phyloP scores from a whole-genome alignment of 2,113 vertebrate genomes.

The Caranx melampygus region DNA sequence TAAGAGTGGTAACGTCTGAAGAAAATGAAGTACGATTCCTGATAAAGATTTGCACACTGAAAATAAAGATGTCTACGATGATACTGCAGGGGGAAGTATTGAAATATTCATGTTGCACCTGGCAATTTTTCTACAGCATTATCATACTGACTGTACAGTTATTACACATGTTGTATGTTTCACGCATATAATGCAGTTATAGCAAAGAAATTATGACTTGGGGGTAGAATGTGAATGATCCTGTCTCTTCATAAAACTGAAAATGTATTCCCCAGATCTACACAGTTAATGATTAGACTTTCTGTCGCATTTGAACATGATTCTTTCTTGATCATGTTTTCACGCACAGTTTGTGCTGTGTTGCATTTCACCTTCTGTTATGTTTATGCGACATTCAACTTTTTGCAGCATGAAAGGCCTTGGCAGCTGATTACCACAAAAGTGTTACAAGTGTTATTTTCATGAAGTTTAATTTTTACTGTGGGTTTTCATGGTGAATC shows the following conservation, averaged over 20 bases:
- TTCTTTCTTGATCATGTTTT: neutral
- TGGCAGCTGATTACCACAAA: neutral
- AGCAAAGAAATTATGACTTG: neutral
- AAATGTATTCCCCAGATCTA: neutral
- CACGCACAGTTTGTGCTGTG: no score
- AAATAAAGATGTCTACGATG: neutral
- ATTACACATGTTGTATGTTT: neutral
- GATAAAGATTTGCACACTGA: neutral
- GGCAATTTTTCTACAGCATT: neutral
- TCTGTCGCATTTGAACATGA: neutral
- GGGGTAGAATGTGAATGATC: neutral
- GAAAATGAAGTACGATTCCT: constrained; percentile 3
- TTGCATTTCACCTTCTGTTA: neutral
- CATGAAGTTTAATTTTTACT: neutral
- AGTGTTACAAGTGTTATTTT: neutral
- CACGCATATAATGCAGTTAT: neutral
- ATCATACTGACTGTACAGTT: neutral
- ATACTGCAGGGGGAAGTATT: neutral
- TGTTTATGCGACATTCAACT: constrained; percentile 8
- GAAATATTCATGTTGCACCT: neutral
- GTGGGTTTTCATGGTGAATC: constrained; percentile 14
- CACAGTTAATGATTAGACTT: neutral
- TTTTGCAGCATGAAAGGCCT: neutral
- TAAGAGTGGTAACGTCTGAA: neutral
- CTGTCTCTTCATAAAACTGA: neutral